A percentile compares a stretch with the other conserved stretches of the same genome.
These are phyloP conservation scores for Erythrocercus mccallii DNA, from an alignment of 2,113 vertebrate genomes.

Conservation along the genomic window DNA sequence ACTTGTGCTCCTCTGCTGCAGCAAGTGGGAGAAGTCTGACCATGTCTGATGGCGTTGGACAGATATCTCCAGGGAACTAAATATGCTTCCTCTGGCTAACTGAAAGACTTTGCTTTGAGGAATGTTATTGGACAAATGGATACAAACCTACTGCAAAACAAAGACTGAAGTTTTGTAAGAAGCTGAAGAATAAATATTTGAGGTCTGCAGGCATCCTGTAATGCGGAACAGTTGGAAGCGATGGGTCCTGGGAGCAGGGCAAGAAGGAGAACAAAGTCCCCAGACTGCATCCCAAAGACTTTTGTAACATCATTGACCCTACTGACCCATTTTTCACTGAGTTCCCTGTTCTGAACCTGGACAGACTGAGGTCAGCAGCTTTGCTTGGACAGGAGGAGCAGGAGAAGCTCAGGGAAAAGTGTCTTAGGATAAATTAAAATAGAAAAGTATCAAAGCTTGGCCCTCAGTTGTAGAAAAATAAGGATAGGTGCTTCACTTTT, in stretches of 20 bases:
- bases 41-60: background rate
- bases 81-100: background rate
- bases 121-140: background rate
- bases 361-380: background rate
- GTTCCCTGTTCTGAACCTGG: background rate
- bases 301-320: background rate
- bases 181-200: background rate
- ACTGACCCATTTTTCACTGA: background rate
- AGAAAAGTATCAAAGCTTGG: background rate
- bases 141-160: background rate
- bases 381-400: background rate
- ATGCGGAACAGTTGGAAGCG: background rate
- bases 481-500: background rate
- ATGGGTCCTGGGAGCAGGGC: background rate
- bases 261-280: background rate
- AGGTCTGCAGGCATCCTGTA: background rate
- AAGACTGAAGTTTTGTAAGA: background rate
- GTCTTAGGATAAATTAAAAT: background rate
- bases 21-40: background rate
- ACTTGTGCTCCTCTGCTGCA: background rate
- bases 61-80: background rate
- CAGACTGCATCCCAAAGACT: background rate
- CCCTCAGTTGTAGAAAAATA: background rate
- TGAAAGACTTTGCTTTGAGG: background rate
- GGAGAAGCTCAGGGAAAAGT: background rate